Conservation (phyloP, 2,113 vertebrate genomes). For the Chaenocephalus aceratus region DNA sequence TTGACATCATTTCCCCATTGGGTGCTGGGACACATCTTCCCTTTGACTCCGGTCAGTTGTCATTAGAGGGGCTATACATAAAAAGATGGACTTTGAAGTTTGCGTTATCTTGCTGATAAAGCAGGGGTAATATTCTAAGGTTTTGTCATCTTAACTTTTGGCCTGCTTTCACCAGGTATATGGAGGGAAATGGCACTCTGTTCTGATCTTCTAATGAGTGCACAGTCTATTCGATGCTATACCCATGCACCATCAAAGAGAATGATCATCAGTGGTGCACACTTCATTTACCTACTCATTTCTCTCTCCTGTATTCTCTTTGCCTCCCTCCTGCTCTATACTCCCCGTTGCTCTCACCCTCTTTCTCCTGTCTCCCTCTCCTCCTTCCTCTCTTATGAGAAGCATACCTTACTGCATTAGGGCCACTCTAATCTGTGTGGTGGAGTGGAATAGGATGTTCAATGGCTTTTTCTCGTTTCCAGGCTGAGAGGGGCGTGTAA, state of each 20-base stretch:
- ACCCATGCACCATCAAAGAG: slow-evolving; percentile 62
- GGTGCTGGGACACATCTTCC: slow-evolving; percentile 15
- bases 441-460: slow-evolving; percentile 69
- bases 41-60: neutral
- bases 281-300: slow-evolving; percentile 72
- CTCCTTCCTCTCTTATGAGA: slow-evolving; percentile 33
- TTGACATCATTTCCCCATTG: neutral
- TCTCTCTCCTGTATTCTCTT: slow-evolving; percentile 63
- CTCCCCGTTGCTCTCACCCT: slow-evolving; percentile 25
- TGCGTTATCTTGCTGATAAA: slow-evolving; percentile 12
- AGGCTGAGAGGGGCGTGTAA: slow-evolving; percentile 67
- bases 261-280: slow-evolving; percentile 63
- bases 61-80: slow-evolving; percentile 16
- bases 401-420: slow-evolving; percentile 67
- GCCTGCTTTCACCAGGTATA: slow-evolving; percentile 22
- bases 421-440: slow-evolving; percentile 66
- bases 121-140: neutral
- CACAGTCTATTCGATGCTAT: slow-evolving; percentile 39
- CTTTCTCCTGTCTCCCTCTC: slow-evolving; percentile 13
- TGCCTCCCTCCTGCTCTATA: slow-evolving; percentile 17
- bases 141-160: slow-evolving; percentile 46
- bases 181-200: slow-evolving; percentile 29
- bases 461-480: slow-evolving; percentile 71
- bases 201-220: slow-evolving; percentile 50
- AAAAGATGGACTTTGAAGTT: slow-evolving; percentile 8